phyloP scores from a whole-genome alignment of 1,140 invertebrate species.

The Anastatus disparis region DNA sequence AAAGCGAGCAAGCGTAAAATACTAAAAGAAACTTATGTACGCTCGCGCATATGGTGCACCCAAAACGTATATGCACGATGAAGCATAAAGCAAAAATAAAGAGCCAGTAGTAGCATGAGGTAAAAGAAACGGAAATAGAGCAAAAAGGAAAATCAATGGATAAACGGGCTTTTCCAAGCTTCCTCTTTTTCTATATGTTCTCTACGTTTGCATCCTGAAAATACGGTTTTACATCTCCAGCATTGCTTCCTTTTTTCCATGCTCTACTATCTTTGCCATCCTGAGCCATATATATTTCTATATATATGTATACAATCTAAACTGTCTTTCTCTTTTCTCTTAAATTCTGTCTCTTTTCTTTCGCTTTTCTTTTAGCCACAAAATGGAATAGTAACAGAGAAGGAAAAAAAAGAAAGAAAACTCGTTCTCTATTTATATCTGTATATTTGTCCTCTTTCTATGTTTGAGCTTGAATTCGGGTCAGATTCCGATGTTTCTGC shows the following conservation, averaged over 20 bases:
- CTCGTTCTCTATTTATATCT: neutral
- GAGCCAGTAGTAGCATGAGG: too few species aligned
- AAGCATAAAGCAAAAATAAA: neutral
- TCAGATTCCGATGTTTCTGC: neutral
- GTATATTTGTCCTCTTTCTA: neutral
- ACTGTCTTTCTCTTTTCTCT: neutral
- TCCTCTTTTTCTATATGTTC: neutral
- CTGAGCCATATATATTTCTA: too few species aligned
- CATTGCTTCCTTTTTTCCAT: neutral
- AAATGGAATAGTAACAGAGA: neutral
- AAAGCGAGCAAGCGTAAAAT: neutral
- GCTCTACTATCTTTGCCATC: neutral
- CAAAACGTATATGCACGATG: neutral
- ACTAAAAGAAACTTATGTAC: neutral
- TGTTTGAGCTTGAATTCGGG: slow-evolving; percentile 15
- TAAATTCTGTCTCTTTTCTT: neutral
- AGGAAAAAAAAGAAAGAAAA: too few species aligned
- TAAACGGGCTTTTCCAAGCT: neutral
- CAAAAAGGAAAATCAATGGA: slow-evolving; percentile 24
- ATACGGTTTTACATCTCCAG: neutral
- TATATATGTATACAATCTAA: too few species aligned
- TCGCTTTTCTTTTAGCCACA: neutral
- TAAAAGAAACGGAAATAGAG: slow-evolving; percentile 26
- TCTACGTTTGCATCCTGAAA: neutral
- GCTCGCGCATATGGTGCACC: neutral